Conservation (phyloP, 2,797 vertebrate species). For the Oreortyx pictus region DNA sequence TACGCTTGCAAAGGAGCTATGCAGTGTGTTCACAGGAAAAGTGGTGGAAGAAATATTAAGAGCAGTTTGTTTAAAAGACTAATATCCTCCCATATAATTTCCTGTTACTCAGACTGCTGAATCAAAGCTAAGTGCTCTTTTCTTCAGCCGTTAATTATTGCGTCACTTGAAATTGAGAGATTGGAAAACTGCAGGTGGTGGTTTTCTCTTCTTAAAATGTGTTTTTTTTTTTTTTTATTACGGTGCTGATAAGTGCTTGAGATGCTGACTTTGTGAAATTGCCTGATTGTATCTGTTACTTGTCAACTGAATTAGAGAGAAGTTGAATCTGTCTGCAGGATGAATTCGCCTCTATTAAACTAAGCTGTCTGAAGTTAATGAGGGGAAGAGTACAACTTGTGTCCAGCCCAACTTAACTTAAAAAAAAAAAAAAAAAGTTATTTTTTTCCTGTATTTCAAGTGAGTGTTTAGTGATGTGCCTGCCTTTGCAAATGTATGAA, state of each 20-base stretch:
- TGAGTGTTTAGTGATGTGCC: neutral
- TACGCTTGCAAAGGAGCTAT: neutral
- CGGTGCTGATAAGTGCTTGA: neutral
- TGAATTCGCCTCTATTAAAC: neutral
- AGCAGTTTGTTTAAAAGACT: conserved; percentile 21
- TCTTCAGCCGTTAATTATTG: neutral
- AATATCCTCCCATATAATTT: neutral
- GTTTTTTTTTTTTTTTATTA: neutral
- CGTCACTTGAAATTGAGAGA: neutral
- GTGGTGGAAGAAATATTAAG: neutral
- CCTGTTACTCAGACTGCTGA: conserved; percentile 21
- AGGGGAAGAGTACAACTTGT: neutral
- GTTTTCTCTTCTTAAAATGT: neutral
- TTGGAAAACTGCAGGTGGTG: neutral
- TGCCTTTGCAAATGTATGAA: neutral
- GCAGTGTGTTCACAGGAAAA: neutral
- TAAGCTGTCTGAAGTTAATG: neutral
- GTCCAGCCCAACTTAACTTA: neutral
- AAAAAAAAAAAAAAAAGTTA: neutral
- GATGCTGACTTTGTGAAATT: neutral
- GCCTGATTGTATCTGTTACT: neutral
- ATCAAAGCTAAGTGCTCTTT: neutral
- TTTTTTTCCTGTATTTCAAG: neutral
- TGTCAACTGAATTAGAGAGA: neutral
- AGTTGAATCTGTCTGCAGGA: neutral